Conservation (phyloP, 2,888 invertebrate genomes). For the Cheiracanthium punctorium region DNA sequence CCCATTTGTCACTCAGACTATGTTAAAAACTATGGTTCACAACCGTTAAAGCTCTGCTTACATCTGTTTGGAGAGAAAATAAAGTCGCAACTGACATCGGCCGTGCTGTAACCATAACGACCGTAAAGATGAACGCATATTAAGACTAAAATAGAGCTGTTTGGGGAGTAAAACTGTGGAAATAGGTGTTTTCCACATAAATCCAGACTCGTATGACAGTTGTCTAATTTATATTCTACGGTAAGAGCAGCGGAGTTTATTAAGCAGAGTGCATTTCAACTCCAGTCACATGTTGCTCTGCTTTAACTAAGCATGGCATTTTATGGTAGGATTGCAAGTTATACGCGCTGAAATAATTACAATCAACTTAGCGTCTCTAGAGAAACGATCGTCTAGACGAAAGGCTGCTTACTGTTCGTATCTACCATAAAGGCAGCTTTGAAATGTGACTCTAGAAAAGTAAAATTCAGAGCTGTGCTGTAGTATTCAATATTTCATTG, state of each 20-base stretch:
- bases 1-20: neutral
- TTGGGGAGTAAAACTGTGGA: neutral
- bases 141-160: neutral
- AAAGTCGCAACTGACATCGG: neutral
- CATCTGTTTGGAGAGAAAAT: neutral
- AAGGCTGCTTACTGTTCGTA: neutral
- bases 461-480: no score
- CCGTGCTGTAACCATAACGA: conserved; percentile 1
- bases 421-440: no score
- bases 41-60: neutral
- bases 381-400: neutral
- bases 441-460: no score
- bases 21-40: neutral
- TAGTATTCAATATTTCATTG: no score
- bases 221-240: neutral
- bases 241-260: neutral
- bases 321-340: neutral
- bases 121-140: conserved; percentile 6
- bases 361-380: neutral
- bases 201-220: neutral
- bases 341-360: neutral
- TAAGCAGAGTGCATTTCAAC: neutral
- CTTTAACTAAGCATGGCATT: neutral
- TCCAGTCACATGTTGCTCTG: neutral
- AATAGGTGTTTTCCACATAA: neutral